A percentile compares a stretch with the other conserved stretches of the same genome.
These are phyloP conservation scores for Dipus sagitta DNA, from an alignment of 2,797 vertebrate genomes.

Conservation along the genomic window DNA sequence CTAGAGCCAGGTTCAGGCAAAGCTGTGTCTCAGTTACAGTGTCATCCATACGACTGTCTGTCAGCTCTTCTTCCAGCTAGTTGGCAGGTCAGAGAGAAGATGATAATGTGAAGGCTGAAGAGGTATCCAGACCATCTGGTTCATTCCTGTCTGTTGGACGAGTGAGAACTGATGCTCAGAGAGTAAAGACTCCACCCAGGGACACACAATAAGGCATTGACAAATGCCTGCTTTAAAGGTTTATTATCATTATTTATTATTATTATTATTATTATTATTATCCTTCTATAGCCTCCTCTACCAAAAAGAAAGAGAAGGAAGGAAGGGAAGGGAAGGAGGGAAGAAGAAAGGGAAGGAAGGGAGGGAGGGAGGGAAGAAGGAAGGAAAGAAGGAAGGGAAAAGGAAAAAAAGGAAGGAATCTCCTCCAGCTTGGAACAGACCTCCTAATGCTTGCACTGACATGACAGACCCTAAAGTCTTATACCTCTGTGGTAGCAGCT, in stretches of 20 bases:
- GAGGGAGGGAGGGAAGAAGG: too few species aligned
- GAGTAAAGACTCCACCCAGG: not conserved
- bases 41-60: not conserved
- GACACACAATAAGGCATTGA: not conserved
- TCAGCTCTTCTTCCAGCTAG: not conserved
- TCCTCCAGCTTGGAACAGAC: not conserved
- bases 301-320: not conserved
- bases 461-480: not conserved
- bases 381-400: too few species aligned
- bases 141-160: not conserved
- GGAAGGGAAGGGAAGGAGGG: accelerated
- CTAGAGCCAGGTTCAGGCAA: not conserved
- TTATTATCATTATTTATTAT: not conserved
- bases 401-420: not conserved
- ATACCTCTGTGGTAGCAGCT: not conserved
- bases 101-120: not conserved
- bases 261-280: not conserved
- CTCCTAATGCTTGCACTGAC: not conserved
- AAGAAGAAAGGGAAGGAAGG: not conserved
- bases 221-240: not conserved
- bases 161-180: not conserved
- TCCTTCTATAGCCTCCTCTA: not conserved
- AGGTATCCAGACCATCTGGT: not conserved
- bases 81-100: not conserved
- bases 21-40: not conserved